Percentiles rank a stretch among this genome's conserved stretches.
Conservation (phyloP, 2,888 invertebrate species). For the Suillia variegata region DNA sequence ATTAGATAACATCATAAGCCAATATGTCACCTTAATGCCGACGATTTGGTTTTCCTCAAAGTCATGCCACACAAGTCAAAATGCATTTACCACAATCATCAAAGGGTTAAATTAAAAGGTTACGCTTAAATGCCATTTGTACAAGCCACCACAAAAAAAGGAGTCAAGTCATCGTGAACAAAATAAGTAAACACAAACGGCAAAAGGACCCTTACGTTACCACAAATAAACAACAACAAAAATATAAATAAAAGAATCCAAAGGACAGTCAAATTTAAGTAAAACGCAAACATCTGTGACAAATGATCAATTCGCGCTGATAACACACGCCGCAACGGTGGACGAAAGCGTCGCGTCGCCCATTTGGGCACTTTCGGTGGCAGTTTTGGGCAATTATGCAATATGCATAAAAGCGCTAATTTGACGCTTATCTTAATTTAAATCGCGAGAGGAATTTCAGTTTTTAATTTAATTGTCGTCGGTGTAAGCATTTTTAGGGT, state of each 20-base stretch:
- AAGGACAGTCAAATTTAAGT: conserved; percentile 18
- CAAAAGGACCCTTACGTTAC: conserved; percentile 22
- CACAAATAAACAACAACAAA: conserved; percentile 16
- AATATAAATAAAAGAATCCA: conserved; percentile 13
- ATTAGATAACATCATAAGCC: conserved; percentile 2
- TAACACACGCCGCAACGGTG: conserved; percentile 30
- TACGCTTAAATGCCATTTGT: conserved; percentile 44
- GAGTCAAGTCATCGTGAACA: conserved; percentile 38
- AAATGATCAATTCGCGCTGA: conserved; percentile 50
- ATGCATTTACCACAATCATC: no score
- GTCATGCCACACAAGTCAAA: conserved; percentile 35
- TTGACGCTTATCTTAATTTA: conserved; percentile 54
- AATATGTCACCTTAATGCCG: neutral
- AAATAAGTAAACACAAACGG: conserved; percentile 17
- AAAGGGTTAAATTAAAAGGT: conserved; percentile 51
- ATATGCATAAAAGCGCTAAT: conserved; percentile 46
- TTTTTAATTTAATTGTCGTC: conserved; percentile 29
- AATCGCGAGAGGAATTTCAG: conserved; percentile 35
- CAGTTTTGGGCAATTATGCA: conserved; percentile 45
- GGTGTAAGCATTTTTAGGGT: neutral
- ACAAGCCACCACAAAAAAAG: conserved; percentile 37
- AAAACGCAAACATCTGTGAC: conserved; percentile 53
- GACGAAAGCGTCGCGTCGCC: neutral
- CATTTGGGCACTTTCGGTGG: conserved; percentile 7
- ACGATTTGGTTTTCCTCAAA: conserved; percentile 25